These are phyloP conservation scores for Drosophila arawakana DNA, from an alignment of 1,140 invertebrate species.

Conservation along the genomic window DNA sequence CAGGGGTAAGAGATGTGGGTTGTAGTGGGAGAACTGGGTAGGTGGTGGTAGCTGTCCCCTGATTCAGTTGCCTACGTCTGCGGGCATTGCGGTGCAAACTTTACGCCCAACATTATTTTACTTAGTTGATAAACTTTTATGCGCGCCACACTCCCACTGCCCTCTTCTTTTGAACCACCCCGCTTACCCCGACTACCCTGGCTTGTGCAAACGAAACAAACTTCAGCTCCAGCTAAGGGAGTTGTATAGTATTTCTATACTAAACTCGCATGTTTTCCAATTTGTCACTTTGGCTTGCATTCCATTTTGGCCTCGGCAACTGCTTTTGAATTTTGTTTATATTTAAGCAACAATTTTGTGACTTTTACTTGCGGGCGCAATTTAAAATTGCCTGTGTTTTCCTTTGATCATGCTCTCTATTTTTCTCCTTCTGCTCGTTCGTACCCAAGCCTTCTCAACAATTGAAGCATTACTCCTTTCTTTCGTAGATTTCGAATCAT, in stretches of 20 bases:
- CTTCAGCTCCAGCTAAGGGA: not conserved
- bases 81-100: constrained; percentile 75
- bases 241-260: constrained; percentile 41
- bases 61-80: constrained; percentile 39
- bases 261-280: constrained; percentile 62
- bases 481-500: constrained; percentile 30
- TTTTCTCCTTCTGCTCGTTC: not conserved
- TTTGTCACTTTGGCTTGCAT: constrained; percentile 66
- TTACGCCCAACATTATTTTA: constrained; percentile 81
- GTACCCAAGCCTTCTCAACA: not conserved
- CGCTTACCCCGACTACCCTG: not conserved
- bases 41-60: constrained; percentile 18
- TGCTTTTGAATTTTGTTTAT: constrained; percentile 56
- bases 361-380: constrained; percentile 59
- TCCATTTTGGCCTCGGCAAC: constrained; percentile 37
- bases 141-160: constrained; percentile 27
- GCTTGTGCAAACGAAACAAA: constrained; percentile 23
- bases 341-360: constrained; percentile 51
- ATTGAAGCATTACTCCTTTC: not conserved
- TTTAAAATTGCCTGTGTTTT: constrained; percentile 46
- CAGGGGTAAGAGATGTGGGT: not conserved
- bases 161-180: constrained; percentile 20
- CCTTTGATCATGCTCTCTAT: constrained; percentile 6
- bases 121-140: constrained; percentile 83
- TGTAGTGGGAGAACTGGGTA: not conserved